phyloP scores from a whole-genome alignment of 2,888 invertebrate species.

The Sesamia inferens region DNA sequence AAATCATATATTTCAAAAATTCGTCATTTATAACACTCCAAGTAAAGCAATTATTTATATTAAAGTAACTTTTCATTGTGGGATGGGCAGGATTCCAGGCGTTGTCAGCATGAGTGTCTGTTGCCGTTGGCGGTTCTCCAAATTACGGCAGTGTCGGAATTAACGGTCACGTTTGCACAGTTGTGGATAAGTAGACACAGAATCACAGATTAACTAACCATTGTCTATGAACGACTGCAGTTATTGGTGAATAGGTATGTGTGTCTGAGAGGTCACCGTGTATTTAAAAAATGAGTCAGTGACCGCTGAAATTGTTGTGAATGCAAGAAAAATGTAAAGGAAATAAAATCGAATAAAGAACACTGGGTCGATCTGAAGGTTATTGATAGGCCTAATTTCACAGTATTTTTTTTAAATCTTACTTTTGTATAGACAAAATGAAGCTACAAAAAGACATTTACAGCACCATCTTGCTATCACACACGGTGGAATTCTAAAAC shows the following conservation, averaged over 20 bases:
- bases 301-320: not conserved
- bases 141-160: slow-evolving; percentile 54
- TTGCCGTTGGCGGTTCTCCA: slow-evolving; percentile 46
- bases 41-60: slow-evolving; percentile 52
- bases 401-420: not conserved
- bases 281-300: not conserved
- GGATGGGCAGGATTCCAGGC: slow-evolving; percentile 57
- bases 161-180: slow-evolving; percentile 44
- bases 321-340: too few relatives aligned
- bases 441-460: not conserved
- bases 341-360: too few relatives aligned
- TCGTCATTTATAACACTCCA: slow-evolving; percentile 10
- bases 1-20: slow-evolving; percentile 16
- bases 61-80: slow-evolving; percentile 52
- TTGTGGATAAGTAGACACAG: slow-evolving; percentile 53
- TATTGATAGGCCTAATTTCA: not conserved
- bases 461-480: not conserved
- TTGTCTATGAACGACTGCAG: slow-evolving; percentile 15
- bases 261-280: not conserved
- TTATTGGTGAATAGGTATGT: too few relatives aligned
- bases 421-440: not conserved
- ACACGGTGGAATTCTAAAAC: not conserved
- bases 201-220: slow-evolving; percentile 47
- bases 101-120: slow-evolving; percentile 53
- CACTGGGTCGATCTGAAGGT: not conserved